phyloP scores from a whole-genome alignment of 1,140 invertebrate species.

The Euschistus heros region DNA sequence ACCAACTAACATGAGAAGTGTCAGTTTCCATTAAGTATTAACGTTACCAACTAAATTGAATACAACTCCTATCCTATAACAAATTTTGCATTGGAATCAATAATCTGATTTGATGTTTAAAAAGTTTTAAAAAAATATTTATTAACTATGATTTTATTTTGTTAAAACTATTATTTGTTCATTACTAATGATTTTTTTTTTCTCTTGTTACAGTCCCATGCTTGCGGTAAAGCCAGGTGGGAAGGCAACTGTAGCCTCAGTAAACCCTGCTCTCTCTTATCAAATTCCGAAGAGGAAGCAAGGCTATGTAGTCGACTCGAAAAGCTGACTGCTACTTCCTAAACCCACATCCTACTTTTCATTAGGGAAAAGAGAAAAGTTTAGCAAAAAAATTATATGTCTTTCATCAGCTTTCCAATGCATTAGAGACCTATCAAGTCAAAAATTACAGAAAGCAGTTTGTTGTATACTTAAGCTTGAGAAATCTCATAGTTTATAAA shows the following conservation, averaged over 20 bases:
- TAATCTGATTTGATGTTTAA: too few species aligned
- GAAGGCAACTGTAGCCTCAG: slow-evolving; percentile 47
- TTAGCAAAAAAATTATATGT: slow-evolving; percentile 4
- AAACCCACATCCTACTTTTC: slow-evolving; percentile 14
- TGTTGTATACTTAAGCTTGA: too few species aligned
- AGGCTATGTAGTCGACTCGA: slow-evolving; percentile 41
- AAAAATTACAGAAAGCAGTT: too few species aligned
- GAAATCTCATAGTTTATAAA: too few species aligned
- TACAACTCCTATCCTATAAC: neutral
- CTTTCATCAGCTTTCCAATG: slow-evolving; percentile 12
- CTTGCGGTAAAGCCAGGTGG: slow-evolving; percentile 62
- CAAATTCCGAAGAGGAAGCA: slow-evolving; percentile 28
- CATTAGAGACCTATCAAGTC: neutral
- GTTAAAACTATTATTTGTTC: too few species aligned
- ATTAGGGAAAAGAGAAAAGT: neutral
- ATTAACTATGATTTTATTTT: too few species aligned
- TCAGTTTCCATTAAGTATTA: too few species aligned
- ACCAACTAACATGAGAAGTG: too few species aligned
- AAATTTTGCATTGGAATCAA: too few species aligned
- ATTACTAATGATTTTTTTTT: slow-evolving; percentile 12
- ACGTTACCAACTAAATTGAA: too few species aligned
- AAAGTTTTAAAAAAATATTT: too few species aligned
- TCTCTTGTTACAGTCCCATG: slow-evolving; percentile 52
- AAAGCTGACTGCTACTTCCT: slow-evolving; percentile 38
- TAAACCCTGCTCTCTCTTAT: slow-evolving; percentile 30